Evolutionary conservation across 2,888 invertebrate species (phyloP), one percentile per base, ranked within the genome.

Genomic region (Cistogaster globosa): DNA sequence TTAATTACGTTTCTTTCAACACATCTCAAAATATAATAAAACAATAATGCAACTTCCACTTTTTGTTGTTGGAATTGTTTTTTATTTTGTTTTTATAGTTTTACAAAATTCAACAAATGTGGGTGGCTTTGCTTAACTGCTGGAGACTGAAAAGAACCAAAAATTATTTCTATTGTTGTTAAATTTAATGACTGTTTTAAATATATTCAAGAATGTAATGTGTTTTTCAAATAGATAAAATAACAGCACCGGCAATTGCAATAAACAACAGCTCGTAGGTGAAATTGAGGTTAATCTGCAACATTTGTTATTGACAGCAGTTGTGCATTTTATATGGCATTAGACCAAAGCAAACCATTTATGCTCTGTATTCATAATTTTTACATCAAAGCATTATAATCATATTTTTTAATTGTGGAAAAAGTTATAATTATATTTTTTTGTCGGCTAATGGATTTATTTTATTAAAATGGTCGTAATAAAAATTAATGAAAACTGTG

Each of bases 231-330:
- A 53, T 20, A 75, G 67, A 81, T 81, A 81, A 75, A 81, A 74
- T 42, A 53, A 45, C 55, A 69, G 69, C 26, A 81, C 62, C 11
- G 38, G 60, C 38, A 22, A 45, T n/a, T n/a, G 26, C 55, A 63
- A 36, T 20, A 26, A 45, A 18, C 32, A 81, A 55, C 71, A 67
- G 74, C 51, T 84, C 72, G 84, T 84, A 84, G 84, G 84, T 84
- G 84, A 84, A 84, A 84, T 84, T 84, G 84, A 84, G 81, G 84
- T 84, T 84, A 81, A 84, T 84, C 84, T 84, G 84, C 77, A 81
- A 74, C 77, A 77, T 77, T 74, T 84, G 77, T 81, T 68, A 81
- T 84, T 81, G 77, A 62, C 81, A 72, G 77, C 76, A 76, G 57
- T 67, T 72, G 72, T 80, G 36, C 60, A 84, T 76, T 77, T 72